Conservation (phyloP, 2,888 invertebrate genomes). For the Sepioteuthis lessoniana region DNA sequence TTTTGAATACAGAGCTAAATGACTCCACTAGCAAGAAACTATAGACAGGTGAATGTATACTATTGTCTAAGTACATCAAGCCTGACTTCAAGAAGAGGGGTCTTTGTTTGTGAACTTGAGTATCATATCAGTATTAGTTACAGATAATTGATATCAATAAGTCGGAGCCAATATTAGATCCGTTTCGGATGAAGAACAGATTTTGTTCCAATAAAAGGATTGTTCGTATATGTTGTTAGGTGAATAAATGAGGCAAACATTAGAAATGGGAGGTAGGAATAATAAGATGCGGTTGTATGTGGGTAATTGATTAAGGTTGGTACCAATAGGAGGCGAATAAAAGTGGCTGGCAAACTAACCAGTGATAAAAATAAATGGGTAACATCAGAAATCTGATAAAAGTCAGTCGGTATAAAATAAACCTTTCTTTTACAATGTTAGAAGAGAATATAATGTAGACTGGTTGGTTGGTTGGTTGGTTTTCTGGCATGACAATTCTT, state of each 20-base stretch:
- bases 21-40: too few species aligned
- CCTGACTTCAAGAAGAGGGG: too few species aligned
- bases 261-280: neutral
- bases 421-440: too few species aligned
- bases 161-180: constrained; percentile 15
- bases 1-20: too few species aligned
- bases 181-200: neutral
- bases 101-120: neutral
- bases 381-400: neutral
- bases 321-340: neutral
- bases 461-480: too few species aligned
- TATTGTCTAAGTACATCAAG: too few species aligned
- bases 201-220: neutral
- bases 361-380: too few species aligned
- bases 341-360: neutral
- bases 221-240: neutral
- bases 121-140: neutral
- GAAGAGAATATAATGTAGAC: too few species aligned
- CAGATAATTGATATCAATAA: constrained; percentile 17
- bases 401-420: too few species aligned
- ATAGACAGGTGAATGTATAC: too few species aligned
- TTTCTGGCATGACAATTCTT: too few species aligned
- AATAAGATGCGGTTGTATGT: too few species aligned
- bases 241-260: neutral
- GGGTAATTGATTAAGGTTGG: neutral